Conservation (phyloP, 2,888 invertebrate species). For the Conchocele bisecta region DNA sequence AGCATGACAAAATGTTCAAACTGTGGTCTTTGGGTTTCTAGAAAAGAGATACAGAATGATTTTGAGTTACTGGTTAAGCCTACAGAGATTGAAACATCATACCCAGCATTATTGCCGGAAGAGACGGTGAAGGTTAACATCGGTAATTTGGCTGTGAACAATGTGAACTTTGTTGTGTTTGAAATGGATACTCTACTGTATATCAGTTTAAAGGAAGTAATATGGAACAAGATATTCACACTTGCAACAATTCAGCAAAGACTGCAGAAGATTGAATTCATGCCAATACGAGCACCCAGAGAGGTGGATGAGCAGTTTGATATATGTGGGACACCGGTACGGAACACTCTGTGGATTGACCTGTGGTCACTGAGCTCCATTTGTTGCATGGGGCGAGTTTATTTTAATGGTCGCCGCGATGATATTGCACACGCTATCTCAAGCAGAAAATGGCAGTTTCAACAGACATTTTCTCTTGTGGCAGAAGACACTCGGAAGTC, state of each 20-base stretch:
- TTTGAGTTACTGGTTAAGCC: no score
- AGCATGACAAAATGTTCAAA: conserved; percentile 9
- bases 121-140: background rate
- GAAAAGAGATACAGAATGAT: background rate
- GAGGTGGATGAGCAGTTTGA: conserved; percentile 11
- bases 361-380: conserved; percentile 6
- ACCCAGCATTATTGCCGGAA: background rate
- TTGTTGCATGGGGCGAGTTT: conserved; percentile 7
- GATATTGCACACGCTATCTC: background rate
- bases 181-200: conserved; percentile 1
- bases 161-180: conserved; percentile 12
- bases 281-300: background rate
- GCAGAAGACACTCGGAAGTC: background rate
- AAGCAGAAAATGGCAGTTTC: background rate
- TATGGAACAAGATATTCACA: background rate
- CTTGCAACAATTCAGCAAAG: background rate
- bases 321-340: background rate
- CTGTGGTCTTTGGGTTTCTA: conserved; percentile 12
- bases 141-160: background rate
- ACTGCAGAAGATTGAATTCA: background rate
- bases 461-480: background rate
- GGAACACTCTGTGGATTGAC: conserved; percentile 15
- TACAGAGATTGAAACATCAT: background rate
- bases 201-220: conserved; percentile 4
- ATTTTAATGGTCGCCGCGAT: background rate